These are phyloP conservation scores for Drosophila tropicalis DNA, from an alignment of 1,140 invertebrate species.

Conservation along the genomic window DNA sequence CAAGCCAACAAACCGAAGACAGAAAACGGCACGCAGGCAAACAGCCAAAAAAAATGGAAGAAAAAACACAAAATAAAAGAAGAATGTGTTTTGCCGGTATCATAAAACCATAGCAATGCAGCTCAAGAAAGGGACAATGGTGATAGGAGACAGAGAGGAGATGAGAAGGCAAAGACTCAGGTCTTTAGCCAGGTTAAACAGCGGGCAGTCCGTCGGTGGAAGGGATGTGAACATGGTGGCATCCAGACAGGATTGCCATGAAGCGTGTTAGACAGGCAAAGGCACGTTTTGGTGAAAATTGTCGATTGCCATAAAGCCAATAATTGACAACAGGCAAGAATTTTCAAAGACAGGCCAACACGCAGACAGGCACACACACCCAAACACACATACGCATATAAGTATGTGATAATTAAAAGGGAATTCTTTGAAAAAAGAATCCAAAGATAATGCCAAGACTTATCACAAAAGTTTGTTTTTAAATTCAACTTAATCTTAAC, in stretches of 20 bases:
- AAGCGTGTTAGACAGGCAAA: conserved; percentile 20
- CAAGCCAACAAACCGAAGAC: conserved; percentile 6
- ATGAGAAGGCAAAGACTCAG: conserved; percentile 29
- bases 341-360: background rate
- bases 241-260: conserved; percentile 1
- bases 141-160: background rate
- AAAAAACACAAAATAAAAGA: conserved; percentile 22
- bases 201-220: conserved; percentile 50
- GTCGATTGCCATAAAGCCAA: conserved; percentile 3
- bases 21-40: conserved; percentile 46
- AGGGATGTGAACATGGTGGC: background rate
- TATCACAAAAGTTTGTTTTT: background rate
- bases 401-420: background rate
- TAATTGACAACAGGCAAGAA: conserved; percentile 5
- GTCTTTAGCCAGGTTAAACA: conserved; percentile 63
- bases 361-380: background rate
- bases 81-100: conserved; percentile 57
- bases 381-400: background rate
- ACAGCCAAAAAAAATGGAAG: conserved; percentile 26
- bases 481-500: background rate
- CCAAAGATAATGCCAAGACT: background rate
- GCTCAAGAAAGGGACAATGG: conserved; percentile 6
- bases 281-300: conserved; percentile 28
- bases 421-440: background rate
- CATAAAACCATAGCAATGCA: conserved; percentile 77